Base-by-base conservation (phyloP, 1,140 invertebrate genomes). In the Diprion similis region DNA sequence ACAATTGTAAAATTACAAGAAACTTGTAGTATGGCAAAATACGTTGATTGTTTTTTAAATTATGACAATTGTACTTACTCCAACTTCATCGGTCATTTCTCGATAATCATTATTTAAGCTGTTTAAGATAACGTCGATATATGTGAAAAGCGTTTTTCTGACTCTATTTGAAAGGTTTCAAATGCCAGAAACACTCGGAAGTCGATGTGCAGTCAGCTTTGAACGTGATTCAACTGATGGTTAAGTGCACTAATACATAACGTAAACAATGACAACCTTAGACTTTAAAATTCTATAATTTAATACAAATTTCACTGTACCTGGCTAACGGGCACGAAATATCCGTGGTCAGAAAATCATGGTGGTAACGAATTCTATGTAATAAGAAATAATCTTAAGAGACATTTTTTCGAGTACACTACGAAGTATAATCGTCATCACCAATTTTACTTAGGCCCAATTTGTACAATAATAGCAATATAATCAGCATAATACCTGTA, bases 391-490 rank as follows among this genome's bases (percentile, higher is more conserved):
- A 59, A 59, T 59, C 51, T 59, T 15, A 59, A 17, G 51, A 59
- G 51, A 59, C 51, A 59, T 59, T 59, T 59, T 59, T 59, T 59
- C 51, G n/a, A 15, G 51, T 59, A 59, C 51, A 17, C 51, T 59
- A 59, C n/a, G 9, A 59, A 15, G 51, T 59, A 59, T 37, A 37
- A 37, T 37, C 24, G 24, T 37, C 24, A 15, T 59, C 51, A 17
- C 51, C 51, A 59, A 59, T 8, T 59, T 59, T 59, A 15, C n/a
- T 59, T 15, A 17, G 51, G 11, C 51, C 3, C 11, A 17, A 59
- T 59, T 59, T 17, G 51, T 59, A 59, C 51, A 59, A 59, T 59
- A 59, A 59, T 59, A 59, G 51, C 51, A 59, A 59, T 59, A 59
- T 17, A 9, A 59, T 59, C 11, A 59, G 51, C n/a, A 17, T 59